Conservation (phyloP, 2,888 invertebrate species). For the Stenotaenia linearis region DNA sequence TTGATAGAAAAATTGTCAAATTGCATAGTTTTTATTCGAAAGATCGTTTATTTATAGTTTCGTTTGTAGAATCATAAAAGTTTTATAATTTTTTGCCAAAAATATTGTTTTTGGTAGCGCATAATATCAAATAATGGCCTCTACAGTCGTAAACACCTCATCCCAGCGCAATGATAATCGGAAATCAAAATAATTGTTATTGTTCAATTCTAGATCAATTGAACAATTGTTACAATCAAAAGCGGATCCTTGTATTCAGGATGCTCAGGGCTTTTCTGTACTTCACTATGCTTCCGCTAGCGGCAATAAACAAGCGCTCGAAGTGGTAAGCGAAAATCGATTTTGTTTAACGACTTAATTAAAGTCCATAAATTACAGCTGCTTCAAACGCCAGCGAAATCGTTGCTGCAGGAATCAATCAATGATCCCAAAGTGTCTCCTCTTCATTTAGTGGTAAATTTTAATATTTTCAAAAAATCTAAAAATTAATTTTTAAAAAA, state of each 20-base stretch:
- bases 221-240: conserved; percentile 56
- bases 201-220: conserved; percentile 51
- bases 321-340: conserved; percentile 45
- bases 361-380: conserved; percentile 40
- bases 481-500: conserved; percentile 1
- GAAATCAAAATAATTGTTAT: no score
- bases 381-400: conserved; percentile 31
- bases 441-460: conserved; percentile 54
- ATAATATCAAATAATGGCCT: no score
- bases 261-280: conserved; percentile 56
- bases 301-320: conserved; percentile 54
- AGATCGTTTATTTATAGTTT: no score
- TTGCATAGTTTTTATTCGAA: no score
- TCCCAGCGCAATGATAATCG: no score
- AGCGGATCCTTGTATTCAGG: conserved; percentile 54
- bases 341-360: background rate
- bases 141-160: no score
- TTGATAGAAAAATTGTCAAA: no score
- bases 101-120: no score
- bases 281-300: conserved; percentile 61
- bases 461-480: background rate
- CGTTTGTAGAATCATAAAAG: no score
- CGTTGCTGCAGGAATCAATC: conserved; percentile 32
- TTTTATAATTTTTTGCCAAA: no score
- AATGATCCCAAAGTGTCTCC: conserved; percentile 51